Base-by-base conservation (phyloP, 2,888 invertebrate genomes). In the Auanema freiburgensis region DNA sequence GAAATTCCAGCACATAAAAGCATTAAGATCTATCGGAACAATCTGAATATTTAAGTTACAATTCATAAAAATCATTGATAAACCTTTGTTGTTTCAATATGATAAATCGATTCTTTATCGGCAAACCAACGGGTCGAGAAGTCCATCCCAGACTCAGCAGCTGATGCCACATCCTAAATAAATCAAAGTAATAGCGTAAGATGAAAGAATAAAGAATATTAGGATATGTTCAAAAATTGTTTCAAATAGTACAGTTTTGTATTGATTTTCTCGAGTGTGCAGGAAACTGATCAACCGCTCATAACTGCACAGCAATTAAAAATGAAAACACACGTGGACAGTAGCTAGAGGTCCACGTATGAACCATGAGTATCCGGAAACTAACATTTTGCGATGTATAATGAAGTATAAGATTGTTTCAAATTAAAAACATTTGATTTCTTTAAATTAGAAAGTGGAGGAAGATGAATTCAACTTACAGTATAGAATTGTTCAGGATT, bases 81-180 rank as follows among this genome's bases (percentile, higher is more conserved):
- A 33, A 63, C 63, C 50, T 74, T 71, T 1, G 86, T 87, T 0
- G 90, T 89, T 67, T 89, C 87, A 33, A 91, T 88, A 6, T 57
- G 57, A 10, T 59, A 50, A 44, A 79, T 51, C 1, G 65, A 64
- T 21, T 51, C 51, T 50, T 77, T 61, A 44, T 80, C 70, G 16
- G 89, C 89, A 84, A 91, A 92, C 94, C 94, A 95, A 55, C 95
- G 87, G 0, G 91, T 90, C 0, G 92, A 92, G 85, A 93, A 96
- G 84, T 96, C 95, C 94, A 93, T 94, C 2, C 95, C 95, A 0
- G 92, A 93, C 84, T 95, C 95, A 0, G 93, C 93, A 0, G 79
- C 76, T 25, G 71, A 67, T 1, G 74, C 76, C 10, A 76, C 54
- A 46, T 76, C 65, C 71, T 74, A 41, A 57, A 58, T 16, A 12